Conservation (phyloP, 2,797 vertebrate genomes). For the Gallinago solitaria region DNA sequence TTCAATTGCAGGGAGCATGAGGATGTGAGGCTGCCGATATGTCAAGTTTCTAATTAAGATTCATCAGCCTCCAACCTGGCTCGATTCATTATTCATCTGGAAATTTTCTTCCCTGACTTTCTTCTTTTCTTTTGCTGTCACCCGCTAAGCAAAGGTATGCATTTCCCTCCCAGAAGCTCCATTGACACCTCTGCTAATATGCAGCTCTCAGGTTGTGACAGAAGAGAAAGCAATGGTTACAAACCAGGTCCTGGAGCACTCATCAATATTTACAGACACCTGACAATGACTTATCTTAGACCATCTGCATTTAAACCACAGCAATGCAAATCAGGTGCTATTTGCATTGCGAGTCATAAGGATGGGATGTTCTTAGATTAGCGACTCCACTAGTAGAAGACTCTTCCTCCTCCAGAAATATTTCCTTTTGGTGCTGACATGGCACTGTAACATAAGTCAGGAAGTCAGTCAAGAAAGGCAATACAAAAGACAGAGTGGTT, state of each 20-base stretch:
- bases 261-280: constrained; percentile 45
- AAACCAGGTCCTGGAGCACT: not conserved
- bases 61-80: not conserved
- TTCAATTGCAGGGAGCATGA: not conserved
- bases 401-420: not conserved
- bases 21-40: fast-evolving
- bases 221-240: not conserved
- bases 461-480: not conserved
- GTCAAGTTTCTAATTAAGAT: not conserved
- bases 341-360: not conserved
- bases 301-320: constrained; percentile 2
- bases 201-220: not conserved
- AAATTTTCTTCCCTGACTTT: constrained; percentile 6
- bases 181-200: not conserved
- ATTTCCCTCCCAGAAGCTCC: constrained; percentile 8
- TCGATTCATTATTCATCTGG: constrained; percentile 34
- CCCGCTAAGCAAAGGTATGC: not conserved
- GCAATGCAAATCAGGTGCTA: not conserved
- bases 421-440: not conserved
- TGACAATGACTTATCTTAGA: constrained; percentile 26
- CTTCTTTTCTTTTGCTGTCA: constrained; percentile 13
- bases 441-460: not conserved
- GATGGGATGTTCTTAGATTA: not conserved
- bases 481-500: not conserved
- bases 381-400: not conserved